phyloP scores from a whole-genome alignment of 2,797 vertebrate species.

The Huso huso region DNA sequence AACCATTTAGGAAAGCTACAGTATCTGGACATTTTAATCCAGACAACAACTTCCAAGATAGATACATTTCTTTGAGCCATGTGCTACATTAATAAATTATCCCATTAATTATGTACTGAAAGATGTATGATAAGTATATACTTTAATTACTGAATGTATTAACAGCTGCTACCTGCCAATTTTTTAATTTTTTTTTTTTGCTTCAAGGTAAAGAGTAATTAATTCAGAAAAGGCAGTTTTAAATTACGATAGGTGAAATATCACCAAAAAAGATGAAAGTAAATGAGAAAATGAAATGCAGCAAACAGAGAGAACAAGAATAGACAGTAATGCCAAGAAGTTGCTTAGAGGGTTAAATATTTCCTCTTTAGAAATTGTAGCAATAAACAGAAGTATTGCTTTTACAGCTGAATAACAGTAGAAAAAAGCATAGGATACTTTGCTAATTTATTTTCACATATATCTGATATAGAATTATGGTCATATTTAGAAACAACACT shows the following conservation, averaged over 20 bases:
- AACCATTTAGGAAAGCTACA: neutral
- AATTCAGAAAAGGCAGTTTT: conserved; percentile 20
- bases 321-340: no score
- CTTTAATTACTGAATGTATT: conserved; percentile 46
- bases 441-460: no score
- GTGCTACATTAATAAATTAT: conserved; percentile 25
- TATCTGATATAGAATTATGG: no score
- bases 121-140: conserved; percentile 48
- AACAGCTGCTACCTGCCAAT: conserved; percentile 32
- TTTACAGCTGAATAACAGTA: no score
- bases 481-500: no score
- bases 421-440: no score
- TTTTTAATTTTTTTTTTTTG: conserved; percentile 14
- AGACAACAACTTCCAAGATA: conserved; percentile 17
- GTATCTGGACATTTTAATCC: neutral
- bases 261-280: conserved; percentile 18
- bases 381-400: no score
- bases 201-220: conserved; percentile 27
- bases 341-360: no score
- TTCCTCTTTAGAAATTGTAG: no score
- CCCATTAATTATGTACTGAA: conserved; percentile 41
- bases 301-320: no score
- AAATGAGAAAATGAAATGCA: no score
- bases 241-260: conserved; percentile 31
- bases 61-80: conserved; percentile 16